Conservation (phyloP, 2,888 invertebrate species). For the Lapara coniferarum region DNA sequence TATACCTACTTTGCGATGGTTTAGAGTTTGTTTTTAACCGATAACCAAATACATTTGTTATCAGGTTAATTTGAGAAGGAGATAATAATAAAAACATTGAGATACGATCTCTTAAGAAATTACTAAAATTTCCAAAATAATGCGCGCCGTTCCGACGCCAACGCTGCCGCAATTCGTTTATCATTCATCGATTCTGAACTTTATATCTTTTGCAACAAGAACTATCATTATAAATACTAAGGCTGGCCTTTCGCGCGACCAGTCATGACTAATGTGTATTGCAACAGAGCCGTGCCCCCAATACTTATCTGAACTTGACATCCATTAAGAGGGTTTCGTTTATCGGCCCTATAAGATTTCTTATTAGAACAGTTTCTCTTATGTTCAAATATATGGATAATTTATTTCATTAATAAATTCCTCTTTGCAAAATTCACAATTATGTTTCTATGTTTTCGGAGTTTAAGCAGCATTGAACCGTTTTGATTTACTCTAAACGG, state of each 20-base stretch:
- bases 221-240: constrained; percentile 23
- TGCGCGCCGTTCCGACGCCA: constrained; percentile 7
- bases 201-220: background rate
- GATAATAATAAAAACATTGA: background rate
- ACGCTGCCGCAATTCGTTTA: constrained; percentile 15
- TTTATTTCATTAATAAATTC: background rate
- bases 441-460: no score
- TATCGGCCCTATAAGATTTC: constrained; percentile 38
- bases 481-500: no score
- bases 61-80: background rate
- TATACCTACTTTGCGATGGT: no score
- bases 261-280: constrained; percentile 59
- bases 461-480: no score
- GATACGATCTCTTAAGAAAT: background rate
- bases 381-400: background rate
- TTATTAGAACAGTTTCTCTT: constrained; percentile 5
- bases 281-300: constrained; percentile 57
- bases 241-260: constrained; percentile 47
- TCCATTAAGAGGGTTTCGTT: constrained; percentile 48
- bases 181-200: constrained; percentile 26
- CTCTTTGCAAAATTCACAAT: background rate
- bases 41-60: no score
- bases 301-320: constrained; percentile 69
- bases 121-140: constrained; percentile 17
- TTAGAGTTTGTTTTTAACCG: no score